Conservation (phyloP, 1,140 invertebrate genomes). For the Cotesia typhae region DNA sequence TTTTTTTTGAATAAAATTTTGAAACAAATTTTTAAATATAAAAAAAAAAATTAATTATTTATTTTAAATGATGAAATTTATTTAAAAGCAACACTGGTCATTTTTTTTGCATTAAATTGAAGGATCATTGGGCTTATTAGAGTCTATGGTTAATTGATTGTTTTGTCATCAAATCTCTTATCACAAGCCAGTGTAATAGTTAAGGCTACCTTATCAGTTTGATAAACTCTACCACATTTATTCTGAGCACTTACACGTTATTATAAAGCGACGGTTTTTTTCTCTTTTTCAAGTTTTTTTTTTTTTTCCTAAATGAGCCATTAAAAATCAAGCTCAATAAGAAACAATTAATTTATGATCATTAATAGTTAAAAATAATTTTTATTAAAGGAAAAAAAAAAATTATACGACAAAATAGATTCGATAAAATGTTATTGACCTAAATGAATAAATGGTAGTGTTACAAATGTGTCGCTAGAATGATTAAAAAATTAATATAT, state of each 20-base stretch:
- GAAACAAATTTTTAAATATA: neutral
- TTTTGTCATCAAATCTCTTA: conserved; percentile 36
- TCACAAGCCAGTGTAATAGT: conserved; percentile 12
- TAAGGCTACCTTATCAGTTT: conserved; percentile 29
- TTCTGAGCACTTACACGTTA: neutral
- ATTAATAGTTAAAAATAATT: conserved; percentile 26
- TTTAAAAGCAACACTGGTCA: neutral
- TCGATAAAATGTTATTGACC: conserved; percentile 2
- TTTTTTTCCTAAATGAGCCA: neutral
- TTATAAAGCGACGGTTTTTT: neutral
- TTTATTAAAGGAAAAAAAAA: neutral
- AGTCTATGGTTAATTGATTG: conserved; percentile 16
- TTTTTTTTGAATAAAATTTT: no score
- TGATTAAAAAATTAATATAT: conserved; percentile 21
- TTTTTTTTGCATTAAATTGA: conserved; percentile 4
- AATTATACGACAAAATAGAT: neutral
- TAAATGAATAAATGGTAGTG: neutral
- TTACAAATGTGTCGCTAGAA: neutral
- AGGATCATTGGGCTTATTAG: conserved; percentile 13
- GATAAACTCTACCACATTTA: conserved; percentile 24
- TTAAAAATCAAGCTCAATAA: neutral
- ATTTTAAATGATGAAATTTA: neutral
- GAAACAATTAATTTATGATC: conserved; percentile 1
- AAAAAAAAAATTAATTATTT: neutral
- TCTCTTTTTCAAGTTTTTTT: neutral